These are phyloP conservation scores for Herminia tarsipennalis DNA, from an alignment of 2,888 invertebrate species.

Conservation along the genomic window DNA sequence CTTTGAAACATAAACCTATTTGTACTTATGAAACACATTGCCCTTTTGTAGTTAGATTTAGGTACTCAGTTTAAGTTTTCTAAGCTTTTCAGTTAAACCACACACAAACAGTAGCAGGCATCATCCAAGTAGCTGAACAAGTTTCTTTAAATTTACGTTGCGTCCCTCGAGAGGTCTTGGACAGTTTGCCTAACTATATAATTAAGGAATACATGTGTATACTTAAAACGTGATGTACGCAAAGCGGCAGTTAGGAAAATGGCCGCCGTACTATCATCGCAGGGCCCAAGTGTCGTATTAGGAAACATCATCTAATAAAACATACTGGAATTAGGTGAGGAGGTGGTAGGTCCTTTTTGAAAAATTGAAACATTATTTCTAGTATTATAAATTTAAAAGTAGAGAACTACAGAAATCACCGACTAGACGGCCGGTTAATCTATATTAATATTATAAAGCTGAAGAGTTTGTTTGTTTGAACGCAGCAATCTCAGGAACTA, in stretches of 20 bases:
- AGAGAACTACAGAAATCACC: too few relatives aligned
- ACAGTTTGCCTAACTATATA: conserved; percentile 18
- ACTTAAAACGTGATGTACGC: conserved; percentile 15
- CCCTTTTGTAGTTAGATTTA: too few relatives aligned
- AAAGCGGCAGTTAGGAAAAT: conserved; percentile 32
- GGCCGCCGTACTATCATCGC: conserved; percentile 29
- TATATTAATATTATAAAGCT: too few relatives aligned
- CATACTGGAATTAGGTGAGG: conserved; percentile 15
- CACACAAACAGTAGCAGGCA: not conserved
- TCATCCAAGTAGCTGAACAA: not conserved
- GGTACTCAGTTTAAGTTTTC: too few relatives aligned
- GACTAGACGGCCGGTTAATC: too few relatives aligned
- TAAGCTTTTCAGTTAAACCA: not conserved
- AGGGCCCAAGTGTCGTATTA: conserved; percentile 41
- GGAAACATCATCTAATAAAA: conserved; percentile 25
- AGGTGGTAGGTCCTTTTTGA: too few relatives aligned
- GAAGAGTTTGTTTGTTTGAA: too few relatives aligned
- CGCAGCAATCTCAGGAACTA: too few relatives aligned
- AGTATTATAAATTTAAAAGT: too few relatives aligned
- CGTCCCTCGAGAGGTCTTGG: conserved; percentile 8
- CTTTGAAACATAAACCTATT: too few relatives aligned
- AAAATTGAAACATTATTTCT: too few relatives aligned
- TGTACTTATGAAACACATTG: too few relatives aligned
- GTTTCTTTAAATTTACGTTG: conserved; percentile 19
- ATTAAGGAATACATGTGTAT: conserved; percentile 27